These are phyloP conservation scores for Nestor notabilis DNA, from an alignment of 2,113 vertebrate species.

Conservation along the genomic window DNA sequence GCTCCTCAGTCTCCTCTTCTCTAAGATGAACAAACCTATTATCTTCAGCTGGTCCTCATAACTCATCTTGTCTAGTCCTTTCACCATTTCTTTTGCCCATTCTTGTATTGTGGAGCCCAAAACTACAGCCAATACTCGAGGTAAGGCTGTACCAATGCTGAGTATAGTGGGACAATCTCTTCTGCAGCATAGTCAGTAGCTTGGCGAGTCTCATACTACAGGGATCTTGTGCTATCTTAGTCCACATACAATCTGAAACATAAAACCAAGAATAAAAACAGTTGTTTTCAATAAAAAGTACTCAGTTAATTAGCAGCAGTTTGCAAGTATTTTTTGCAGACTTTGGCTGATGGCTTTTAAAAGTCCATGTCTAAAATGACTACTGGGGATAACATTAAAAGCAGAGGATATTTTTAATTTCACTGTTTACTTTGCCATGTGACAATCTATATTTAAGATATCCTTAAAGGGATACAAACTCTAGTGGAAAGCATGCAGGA, in stretches of 20 bases:
- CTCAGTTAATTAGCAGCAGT: not conserved
- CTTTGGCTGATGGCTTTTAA: not conserved
- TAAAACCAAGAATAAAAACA: not conserved
- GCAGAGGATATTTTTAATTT: accelerated
- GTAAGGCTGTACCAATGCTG: not conserved
- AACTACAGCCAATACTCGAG: not conserved
- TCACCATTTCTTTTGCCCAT: not conserved
- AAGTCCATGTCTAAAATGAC: not conserved
- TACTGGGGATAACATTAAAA: not conserved
- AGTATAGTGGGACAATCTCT: not conserved
- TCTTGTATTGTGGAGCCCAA: not conserved
- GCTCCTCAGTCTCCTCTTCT: not conserved
- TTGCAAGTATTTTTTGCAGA: not conserved
- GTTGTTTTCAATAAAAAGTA: not conserved
- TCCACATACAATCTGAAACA: not conserved
- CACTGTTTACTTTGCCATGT: not conserved
- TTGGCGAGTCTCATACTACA: not conserved
- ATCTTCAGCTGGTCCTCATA: not conserved
- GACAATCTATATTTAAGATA: not conserved
- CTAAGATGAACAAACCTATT: not conserved
- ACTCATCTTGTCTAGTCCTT: not conserved
- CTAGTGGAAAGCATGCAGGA: not conserved
- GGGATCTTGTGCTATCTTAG: not conserved
- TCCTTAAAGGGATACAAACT: not conserved
- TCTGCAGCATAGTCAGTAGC: not conserved